Percentiles rank a stretch among this genome's conserved stretches.
Evolutionary conservation across 1,140 invertebrate species (phyloP).

Genomic region (Gonatopus flavifemur): DNA sequence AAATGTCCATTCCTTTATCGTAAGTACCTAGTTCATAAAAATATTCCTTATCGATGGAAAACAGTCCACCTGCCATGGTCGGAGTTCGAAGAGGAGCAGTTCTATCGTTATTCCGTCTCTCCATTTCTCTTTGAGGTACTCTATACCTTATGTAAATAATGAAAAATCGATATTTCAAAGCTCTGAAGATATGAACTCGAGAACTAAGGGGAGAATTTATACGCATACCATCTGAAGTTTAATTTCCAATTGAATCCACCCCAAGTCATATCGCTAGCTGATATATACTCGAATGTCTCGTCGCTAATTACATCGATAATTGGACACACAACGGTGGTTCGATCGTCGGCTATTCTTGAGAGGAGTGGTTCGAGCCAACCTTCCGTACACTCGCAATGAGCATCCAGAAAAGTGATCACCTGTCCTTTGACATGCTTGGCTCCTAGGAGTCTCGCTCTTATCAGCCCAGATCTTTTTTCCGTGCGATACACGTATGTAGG

Average conservation of each 20-base stretch:
- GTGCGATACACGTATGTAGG: constrained; percentile 83
- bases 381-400: constrained; percentile 93
- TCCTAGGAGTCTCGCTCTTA: constrained; percentile 87
- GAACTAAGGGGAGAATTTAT: too few relatives aligned
- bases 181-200: neutral
- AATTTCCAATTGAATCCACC: constrained; percentile 98
- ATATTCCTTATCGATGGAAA: constrained; percentile 95
- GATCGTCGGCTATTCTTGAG: constrained; percentile 85
- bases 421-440: constrained; percentile 90
- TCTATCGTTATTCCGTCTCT: constrained; percentile 83
- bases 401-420: constrained; percentile 95
- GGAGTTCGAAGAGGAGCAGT: constrained; percentile 90
- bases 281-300: constrained; percentile 94
- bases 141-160: constrained; percentile 73
- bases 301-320: constrained; percentile 99
- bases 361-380: constrained; percentile 94
- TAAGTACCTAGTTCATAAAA: constrained; percentile 97
- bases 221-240: constrained; percentile 93
- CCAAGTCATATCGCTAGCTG: constrained; percentile 94
- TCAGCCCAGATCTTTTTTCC: constrained; percentile 87
- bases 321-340: constrained; percentile 92
- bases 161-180: neutral
- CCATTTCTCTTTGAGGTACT: constrained; percentile 93
- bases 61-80: constrained; percentile 98
- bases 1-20: constrained; percentile 99